phyloP scores from a whole-genome alignment of 2,888 invertebrate genomes.

The Pyralis farinalis region DNA sequence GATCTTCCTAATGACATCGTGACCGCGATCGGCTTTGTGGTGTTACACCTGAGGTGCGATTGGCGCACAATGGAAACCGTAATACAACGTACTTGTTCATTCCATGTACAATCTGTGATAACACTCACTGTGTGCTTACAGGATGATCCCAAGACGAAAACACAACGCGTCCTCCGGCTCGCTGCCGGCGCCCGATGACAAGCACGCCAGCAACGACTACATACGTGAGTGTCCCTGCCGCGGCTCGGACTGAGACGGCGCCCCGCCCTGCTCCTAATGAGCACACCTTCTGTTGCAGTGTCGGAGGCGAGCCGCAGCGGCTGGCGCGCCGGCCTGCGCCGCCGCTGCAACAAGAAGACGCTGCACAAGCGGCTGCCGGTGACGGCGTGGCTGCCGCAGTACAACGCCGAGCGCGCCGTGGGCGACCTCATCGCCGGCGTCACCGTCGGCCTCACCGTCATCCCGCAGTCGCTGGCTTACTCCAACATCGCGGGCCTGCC shows the following conservation, averaged over 20 bases:
- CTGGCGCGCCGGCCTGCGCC: constrained; percentile 60
- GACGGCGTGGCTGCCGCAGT: constrained; percentile 88
- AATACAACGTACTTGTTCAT: no score
- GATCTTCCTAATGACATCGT: no score
- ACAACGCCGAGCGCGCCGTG: constrained; percentile 85
- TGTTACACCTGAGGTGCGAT: no score
- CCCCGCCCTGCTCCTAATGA: background rate
- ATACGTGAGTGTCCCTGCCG: constrained; percentile 49
- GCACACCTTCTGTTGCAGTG: constrained; percentile 49
- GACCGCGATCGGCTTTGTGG: no score
- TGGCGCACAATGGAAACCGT: no score
- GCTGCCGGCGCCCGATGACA: constrained; percentile 69
- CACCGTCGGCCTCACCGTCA: constrained; percentile 95
- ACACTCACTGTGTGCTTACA: constrained; percentile 28
- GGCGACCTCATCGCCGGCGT: constrained; percentile 95
- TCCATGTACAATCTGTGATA: no score
- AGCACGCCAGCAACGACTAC: constrained; percentile 75
- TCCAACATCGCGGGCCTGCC: constrained; percentile 90
- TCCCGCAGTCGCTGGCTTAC: constrained; percentile 94
- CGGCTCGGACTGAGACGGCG: background rate
- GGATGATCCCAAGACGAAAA: constrained; percentile 72
- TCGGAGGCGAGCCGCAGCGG: constrained; percentile 58
- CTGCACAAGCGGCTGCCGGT: constrained; percentile 88
- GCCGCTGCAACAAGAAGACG: constrained; percentile 85
- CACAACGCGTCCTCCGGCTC: constrained; percentile 74